Evolutionary conservation across 2,113 vertebrate species (phyloP).

Genomic region (Nyctibius bracteatus): DNA sequence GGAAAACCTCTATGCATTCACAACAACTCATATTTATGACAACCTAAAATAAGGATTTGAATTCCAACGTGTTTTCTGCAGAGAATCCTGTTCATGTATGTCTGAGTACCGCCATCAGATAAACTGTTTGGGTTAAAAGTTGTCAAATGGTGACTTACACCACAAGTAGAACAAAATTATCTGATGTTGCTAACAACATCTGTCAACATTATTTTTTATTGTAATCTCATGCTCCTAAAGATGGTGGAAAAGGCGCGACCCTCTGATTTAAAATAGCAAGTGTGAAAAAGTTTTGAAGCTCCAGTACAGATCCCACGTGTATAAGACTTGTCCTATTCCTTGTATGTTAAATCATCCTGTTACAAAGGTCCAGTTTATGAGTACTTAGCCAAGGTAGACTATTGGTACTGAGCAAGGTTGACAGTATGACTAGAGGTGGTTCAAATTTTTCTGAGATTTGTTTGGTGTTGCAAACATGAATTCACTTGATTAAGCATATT

Average conservation of each 20-base stretch:
- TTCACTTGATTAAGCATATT: not conserved
- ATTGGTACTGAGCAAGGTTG: not conserved
- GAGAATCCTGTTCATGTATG: not conserved
- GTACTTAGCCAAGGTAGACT: not conserved
- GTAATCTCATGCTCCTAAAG: not conserved
- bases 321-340: not conserved
- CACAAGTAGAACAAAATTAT: not conserved
- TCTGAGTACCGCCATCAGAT: not conserved
- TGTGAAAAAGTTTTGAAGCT: not conserved
- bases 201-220: not conserved
- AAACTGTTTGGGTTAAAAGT: not conserved
- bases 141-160: not conserved
- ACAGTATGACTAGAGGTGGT: not conserved
- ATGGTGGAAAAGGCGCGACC: rapidly evolving
- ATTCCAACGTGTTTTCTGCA: not conserved
- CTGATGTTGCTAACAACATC: not conserved
- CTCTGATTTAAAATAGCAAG: not conserved
- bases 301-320: rapidly evolving
- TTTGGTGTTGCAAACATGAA: not conserved
- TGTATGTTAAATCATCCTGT: not conserved
- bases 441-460: not conserved
- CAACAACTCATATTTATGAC: not conserved
- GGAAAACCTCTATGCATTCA: not conserved
- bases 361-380: not conserved
- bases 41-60: not conserved